Base-by-base conservation (phyloP, 2,113 vertebrate genomes). In the Centropus unirufus region DNA sequence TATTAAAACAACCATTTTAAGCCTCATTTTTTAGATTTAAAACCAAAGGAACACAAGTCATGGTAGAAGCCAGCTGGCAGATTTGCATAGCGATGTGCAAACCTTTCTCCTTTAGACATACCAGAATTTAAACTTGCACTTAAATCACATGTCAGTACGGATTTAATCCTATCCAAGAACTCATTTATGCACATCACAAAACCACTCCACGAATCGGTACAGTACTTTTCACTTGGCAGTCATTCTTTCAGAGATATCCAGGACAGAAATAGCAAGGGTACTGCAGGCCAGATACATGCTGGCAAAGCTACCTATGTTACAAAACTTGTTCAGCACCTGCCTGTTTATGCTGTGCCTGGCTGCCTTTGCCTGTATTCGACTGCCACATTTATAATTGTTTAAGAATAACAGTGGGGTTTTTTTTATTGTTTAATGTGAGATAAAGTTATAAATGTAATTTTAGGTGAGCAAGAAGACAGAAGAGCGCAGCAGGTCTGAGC, bases 251-350 rank as follows among this genome's bases (percentile, higher is more conserved):
- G 93, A 94, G 90, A 92, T 72, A 88, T 90, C 90, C 95, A 94
- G 79, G 93, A 96, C 92, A 93, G 83, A 93, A 96, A 96, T 95
- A 96, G 95, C 72, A 93, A 93, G 85, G 64, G 73, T 92, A 64
- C 61, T 46, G 83, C 52, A 75, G 83, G 93, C 95, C 93, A 97
- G 79, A 94, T 75, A 82, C 12, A 49, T 34, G 34, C 89, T 96
- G 93, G 95, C 90, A 90, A 30, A 92, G 76, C 73, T 89, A 79
- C 58, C 18, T 64, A 4, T 75, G 83, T 76, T 68, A 80, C 29
- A 68, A 92, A 96, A 86, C 66, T 96, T 83, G 79, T 83, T 95
- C 83, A 75, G 86, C 89, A 93, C 89, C 91, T 95, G 69, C 83
- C 82, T 94, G 63, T 22, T 87, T 70, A 30, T 81, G 83, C 80